A percentile compares a stretch with the other conserved stretches of the same genome.
Evolutionary conservation across 2,888 invertebrate genomes (phyloP).

Genomic region (Hesperia comma): DNA sequence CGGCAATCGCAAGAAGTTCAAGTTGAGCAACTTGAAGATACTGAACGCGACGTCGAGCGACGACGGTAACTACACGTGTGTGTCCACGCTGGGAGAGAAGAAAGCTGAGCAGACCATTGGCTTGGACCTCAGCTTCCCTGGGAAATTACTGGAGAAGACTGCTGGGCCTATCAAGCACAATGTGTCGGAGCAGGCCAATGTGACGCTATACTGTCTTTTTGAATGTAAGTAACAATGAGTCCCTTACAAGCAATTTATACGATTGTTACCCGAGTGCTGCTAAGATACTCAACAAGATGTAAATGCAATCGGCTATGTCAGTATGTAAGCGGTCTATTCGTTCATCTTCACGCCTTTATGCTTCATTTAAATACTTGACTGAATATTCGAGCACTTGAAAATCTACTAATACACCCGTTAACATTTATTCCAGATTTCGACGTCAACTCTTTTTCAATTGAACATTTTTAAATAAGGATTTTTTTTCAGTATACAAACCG

Average conservation of each 20-base stretch:
- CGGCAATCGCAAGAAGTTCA: slow-evolving; percentile 54
- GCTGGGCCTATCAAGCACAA: slow-evolving; percentile 54
- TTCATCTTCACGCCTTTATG: too few relatives aligned
- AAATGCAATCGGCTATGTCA: too few relatives aligned
- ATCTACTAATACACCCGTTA: too few relatives aligned
- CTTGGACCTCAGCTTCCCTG: slow-evolving; percentile 62
- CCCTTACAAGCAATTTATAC: neutral
- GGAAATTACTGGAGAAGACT: slow-evolving; percentile 54
- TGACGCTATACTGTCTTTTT: slow-evolving; percentile 65
- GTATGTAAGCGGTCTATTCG: too few relatives aligned
- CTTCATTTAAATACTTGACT: too few relatives aligned
- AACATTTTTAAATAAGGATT: too few relatives aligned
- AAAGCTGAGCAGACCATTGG: slow-evolving; percentile 42
- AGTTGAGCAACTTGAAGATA: slow-evolving; percentile 57
- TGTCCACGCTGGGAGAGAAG: slow-evolving; percentile 49
- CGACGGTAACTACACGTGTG: slow-evolving; percentile 69
- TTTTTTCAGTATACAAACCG: slow-evolving; percentile 64
- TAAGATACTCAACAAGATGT: too few relatives aligned
- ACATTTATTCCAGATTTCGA: too few relatives aligned
- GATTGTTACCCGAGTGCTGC: too few relatives aligned
- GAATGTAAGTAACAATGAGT: slow-evolving; percentile 57
- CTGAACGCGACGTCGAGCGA: slow-evolving; percentile 56
- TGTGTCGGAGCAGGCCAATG: slow-evolving; percentile 51
- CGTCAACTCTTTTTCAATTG: too few relatives aligned
- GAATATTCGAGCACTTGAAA: too few relatives aligned